Evolutionary conservation across 1,140 invertebrate species (phyloP), one percentile per base, ranked within the genome.

Genomic region (Brachionus plicatilis): DNA sequence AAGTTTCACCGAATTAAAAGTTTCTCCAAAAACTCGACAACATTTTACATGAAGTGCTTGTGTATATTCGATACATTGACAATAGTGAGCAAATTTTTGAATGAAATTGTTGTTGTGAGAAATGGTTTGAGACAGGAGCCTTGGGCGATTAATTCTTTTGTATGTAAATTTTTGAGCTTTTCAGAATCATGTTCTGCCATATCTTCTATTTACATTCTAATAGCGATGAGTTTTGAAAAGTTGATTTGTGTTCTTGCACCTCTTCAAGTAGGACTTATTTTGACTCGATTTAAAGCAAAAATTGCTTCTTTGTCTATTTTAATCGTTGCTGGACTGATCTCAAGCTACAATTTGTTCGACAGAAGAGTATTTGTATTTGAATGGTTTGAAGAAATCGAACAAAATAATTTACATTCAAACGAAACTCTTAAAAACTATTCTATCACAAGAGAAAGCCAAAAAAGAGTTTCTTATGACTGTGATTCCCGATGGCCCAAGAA

Each of bases 91-190:
- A 82, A 82, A 68, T 82, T 82, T 68, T 47, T 82, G 20, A 65
- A 82, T 20, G 79, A 82, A 47, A 45, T 82, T 6, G 53, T 82
- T 17, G 79, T 82, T n/a, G 79, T 82, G 3, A 27, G 79, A 60
- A 82, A 82, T 47, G 79, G 79, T 1, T 27, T 33, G 27, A 24
- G 79, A 41, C 7, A 82, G 29, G 37, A 82, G 1, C 53, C 79
- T 45, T 41, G 56, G 27, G 33, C 37, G 24, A 65, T 82, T 17
- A 82, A 24, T 27, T 65, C 53, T 6, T 65, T 82, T 29, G n/a
- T 82, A n/a, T 82, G 79, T 20, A 60, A 82, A 65, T 65, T 82
- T 82, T 68, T 82, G 20, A 65, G 79, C 37, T 82, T 82, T 47
- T 65, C 79, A 17, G 79, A 82, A 45, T 60, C 53, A 3, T 68